A percentile compares a stretch with the other conserved stretches of the same genome.
phyloP scores from a whole-genome alignment of 2,888 invertebrate species.

The Zhuqinia jingwanae region DNA sequence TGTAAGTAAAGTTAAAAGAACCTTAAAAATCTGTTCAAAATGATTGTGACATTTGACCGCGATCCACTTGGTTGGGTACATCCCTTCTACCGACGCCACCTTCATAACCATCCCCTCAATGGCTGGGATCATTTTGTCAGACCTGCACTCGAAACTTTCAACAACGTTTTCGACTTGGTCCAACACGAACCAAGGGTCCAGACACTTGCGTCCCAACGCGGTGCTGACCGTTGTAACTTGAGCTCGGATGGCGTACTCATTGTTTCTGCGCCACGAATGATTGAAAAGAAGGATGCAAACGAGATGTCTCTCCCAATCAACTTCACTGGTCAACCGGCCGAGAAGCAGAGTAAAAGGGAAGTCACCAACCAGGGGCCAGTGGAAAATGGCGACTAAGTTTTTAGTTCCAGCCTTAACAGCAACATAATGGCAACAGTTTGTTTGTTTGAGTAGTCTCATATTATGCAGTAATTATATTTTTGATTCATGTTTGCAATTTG shows the following conservation, averaged over 20 bases:
- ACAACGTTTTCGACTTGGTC: conserved; percentile 3
- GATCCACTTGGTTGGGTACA: conserved; percentile 47
- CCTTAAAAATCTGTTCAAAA: neutral
- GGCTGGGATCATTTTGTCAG: conserved; percentile 5
- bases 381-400: neutral
- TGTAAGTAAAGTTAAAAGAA: no score
- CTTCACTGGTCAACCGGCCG: conserved; percentile 63
- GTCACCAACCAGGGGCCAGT: neutral
- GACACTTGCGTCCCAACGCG: neutral
- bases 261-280: conserved; percentile 63
- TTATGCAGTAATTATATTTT: no score
- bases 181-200: neutral
- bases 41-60: conserved; percentile 36
- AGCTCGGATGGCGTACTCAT: conserved; percentile 62
- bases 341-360: no score
- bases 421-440: no score
- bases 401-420: no score
- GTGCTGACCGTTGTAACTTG: conserved; percentile 81
- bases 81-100: conserved; percentile 13
- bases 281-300: neutral
- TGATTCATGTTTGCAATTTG: no score
- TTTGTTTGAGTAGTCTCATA: no score
- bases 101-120: neutral
- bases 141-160: conserved; percentile 10
- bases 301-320: conserved; percentile 56